Conservation (phyloP, 2,888 invertebrate genomes). For the Lasioglossum lativentre region DNA sequence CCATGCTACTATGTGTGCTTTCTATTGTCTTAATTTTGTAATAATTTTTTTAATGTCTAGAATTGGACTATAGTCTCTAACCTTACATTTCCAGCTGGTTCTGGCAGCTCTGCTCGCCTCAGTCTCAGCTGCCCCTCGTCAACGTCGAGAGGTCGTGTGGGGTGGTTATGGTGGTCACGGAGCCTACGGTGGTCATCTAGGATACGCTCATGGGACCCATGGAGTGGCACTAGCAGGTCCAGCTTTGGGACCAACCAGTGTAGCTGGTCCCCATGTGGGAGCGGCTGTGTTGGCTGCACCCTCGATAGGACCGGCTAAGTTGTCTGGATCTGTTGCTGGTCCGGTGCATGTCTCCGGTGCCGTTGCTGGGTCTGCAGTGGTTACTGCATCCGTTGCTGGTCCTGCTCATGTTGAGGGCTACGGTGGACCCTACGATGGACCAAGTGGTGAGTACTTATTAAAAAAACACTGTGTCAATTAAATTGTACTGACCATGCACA, state of each 20-base stretch:
- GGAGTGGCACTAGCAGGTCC: slow-evolving; percentile 78
- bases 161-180: slow-evolving; percentile 60
- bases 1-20: no score
- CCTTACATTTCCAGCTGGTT: slow-evolving; percentile 73
- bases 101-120: slow-evolving; percentile 74
- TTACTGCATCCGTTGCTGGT: slow-evolving; percentile 80
- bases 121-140: slow-evolving; percentile 71
- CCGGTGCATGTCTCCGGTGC: slow-evolving; percentile 82
- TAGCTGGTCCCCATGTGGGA: slow-evolving; percentile 80
- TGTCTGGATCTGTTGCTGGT: slow-evolving; percentile 80
- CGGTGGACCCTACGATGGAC: slow-evolving; percentile 62
- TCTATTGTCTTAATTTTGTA: no score
- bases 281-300: slow-evolving; percentile 78
- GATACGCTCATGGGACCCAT: slow-evolving; percentile 70
- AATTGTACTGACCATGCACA: neutral
- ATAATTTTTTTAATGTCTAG: no score
- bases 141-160: slow-evolving; percentile 74
- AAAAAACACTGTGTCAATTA: neutral
- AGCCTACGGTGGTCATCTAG: slow-evolving; percentile 70
- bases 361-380: slow-evolving; percentile 80
- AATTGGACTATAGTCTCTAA: neutral
- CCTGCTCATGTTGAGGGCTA: slow-evolving; percentile 80
- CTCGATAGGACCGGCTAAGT: slow-evolving; percentile 78
- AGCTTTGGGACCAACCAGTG: slow-evolving; percentile 73
- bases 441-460: slow-evolving; percentile 30